Evolutionary conservation across 2,888 invertebrate species (phyloP).

Genomic region (Lasioglossum vierecki): DNA sequence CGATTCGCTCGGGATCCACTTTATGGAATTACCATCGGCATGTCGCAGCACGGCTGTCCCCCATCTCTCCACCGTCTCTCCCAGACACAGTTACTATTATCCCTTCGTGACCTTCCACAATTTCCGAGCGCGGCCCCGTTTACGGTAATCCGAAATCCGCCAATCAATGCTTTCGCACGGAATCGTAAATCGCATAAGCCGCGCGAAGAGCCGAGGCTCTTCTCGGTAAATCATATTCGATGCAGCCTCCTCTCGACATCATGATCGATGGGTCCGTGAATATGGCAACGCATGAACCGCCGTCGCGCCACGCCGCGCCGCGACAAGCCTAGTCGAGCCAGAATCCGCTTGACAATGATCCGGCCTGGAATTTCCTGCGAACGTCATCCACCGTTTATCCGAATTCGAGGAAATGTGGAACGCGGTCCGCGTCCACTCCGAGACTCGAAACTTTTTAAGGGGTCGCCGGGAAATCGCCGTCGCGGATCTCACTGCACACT

Average conservation of each 20-base stretch:
- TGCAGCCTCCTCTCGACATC: conserved; percentile 48
- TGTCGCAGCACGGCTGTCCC: conserved; percentile 36
- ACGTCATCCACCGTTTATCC: background rate
- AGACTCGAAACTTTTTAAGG: background rate
- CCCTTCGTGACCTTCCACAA: conserved; percentile 65
- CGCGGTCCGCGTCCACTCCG: background rate
- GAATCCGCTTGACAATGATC: conserved; percentile 39
- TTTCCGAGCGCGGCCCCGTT: conserved; percentile 50
- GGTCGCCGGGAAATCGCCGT: background rate
- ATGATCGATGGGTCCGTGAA: conserved; percentile 56
- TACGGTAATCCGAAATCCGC: conserved; percentile 55
- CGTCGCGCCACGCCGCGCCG: background rate
- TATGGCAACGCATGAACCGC: conserved; percentile 39
- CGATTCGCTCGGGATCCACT: conserved; percentile 52
- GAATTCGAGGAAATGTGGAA: conserved; percentile 9
- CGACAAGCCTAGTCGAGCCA: conserved; percentile 5
- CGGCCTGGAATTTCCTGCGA: conserved; percentile 23
- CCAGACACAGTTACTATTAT: conserved; percentile 55
- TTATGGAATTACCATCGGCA: conserved; percentile 55
- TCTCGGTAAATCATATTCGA: conserved; percentile 63
- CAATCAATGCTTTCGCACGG: conserved; percentile 70
- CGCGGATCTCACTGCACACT: background rate
- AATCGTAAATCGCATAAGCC: conserved; percentile 69
- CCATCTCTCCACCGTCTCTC: background rate
- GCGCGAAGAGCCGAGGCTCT: conserved; percentile 40